Evolutionary conservation across 2,113 vertebrate species (phyloP).

Genomic region (Aphelocoma coerulescens): DNA sequence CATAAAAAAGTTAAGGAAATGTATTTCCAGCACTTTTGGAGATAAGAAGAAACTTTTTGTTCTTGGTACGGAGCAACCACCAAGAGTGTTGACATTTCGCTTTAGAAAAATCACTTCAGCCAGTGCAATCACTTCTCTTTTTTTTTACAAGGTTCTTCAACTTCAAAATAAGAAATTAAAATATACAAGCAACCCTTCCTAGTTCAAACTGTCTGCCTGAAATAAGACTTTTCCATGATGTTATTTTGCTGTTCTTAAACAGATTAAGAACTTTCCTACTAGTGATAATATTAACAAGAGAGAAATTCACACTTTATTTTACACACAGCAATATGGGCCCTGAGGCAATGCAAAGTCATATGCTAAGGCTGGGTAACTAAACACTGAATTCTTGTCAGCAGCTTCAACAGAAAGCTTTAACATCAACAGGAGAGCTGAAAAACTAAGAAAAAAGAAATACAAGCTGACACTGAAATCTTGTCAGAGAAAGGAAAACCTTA

Average conservation of each 20-base stretch:
- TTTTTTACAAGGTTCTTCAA: background rate
- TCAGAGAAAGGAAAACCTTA: background rate
- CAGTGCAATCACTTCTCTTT: background rate
- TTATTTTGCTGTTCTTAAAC: background rate
- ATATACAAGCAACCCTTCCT: background rate
- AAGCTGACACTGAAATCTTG: background rate
- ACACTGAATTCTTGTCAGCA: background rate
- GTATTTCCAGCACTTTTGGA: background rate
- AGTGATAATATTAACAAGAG: background rate
- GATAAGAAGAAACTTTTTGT: background rate
- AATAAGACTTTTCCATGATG: background rate
- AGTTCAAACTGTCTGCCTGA: background rate
- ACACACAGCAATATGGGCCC: background rate
- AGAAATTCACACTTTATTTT: background rate
- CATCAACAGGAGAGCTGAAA: background rate
- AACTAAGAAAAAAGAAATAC: background rate
- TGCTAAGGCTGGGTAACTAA: background rate
- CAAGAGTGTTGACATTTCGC: background rate
- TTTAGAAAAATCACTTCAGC: background rate
- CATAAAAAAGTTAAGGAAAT: background rate
- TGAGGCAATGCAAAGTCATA: background rate
- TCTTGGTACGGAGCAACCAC: background rate
- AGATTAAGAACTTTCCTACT: background rate
- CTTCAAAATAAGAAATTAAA: background rate
- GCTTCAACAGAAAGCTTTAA: background rate